These are phyloP conservation scores for Crotalus viridis DNA, from an alignment of 2,113 vertebrate species.

Conservation along the genomic window DNA sequence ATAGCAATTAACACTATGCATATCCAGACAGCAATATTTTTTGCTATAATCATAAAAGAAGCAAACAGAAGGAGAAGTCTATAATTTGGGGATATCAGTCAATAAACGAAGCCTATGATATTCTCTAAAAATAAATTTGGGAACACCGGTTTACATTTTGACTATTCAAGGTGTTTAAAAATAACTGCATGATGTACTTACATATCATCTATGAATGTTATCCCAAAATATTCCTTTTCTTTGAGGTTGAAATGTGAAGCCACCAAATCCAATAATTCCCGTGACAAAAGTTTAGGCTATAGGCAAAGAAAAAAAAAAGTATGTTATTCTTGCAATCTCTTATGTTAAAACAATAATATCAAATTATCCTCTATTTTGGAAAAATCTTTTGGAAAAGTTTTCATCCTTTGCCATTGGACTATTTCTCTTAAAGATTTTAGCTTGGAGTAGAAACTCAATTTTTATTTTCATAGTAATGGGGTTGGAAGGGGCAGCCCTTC, in stretches of 20 bases:
- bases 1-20: not conserved
- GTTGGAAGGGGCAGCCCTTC: not conserved
- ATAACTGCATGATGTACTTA: slow-evolving; percentile 68
- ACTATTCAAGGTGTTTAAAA: slow-evolving; percentile 21
- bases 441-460: not conserved
- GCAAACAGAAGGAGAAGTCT: not conserved
- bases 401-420: not conserved
- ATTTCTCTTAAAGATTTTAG: not conserved
- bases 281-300: slow-evolving; percentile 92
- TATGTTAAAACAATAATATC: not conserved
- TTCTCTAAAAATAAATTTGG: not conserved
- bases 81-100: not conserved
- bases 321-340: not conserved
- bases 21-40: not conserved
- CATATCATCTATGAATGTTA: slow-evolving; percentile 91
- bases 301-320: slow-evolving; percentile 26
- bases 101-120: not conserved
- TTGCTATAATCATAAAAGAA: not conserved
- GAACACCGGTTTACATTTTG: not conserved
- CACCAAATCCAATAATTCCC: slow-evolving; percentile 92
- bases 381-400: not conserved
- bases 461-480: not conserved
- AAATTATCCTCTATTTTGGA: not conserved
- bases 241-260: slow-evolving; percentile 97
- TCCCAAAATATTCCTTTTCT: slow-evolving; percentile 98